Evolutionary conservation across 2,888 invertebrate genomes (phyloP).

Genomic region (Patella caerulea): DNA sequence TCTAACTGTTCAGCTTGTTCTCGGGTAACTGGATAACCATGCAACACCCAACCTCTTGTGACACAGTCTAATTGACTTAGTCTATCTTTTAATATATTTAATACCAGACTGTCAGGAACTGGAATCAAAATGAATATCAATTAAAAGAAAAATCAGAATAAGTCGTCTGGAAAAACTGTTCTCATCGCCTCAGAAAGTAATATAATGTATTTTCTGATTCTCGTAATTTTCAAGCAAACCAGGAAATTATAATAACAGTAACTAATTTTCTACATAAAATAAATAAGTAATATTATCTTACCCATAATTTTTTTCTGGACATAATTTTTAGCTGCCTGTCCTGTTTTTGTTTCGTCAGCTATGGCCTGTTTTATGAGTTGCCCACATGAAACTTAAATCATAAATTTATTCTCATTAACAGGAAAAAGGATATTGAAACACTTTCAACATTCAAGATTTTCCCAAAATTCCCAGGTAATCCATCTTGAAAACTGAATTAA

Average conservation of each 20-base stretch:
- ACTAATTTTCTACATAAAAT: not conserved
- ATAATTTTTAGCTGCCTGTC: slow-evolving; percentile 66
- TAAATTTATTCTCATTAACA: not conserved
- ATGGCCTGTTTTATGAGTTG: slow-evolving; percentile 70
- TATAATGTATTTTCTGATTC: no score
- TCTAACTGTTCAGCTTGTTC: slow-evolving; percentile 70
- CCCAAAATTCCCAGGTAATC: no score
- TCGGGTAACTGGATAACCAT: slow-evolving; percentile 68
- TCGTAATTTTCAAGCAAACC: no score
- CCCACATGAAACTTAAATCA: slow-evolving; percentile 65
- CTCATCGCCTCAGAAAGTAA: no score
- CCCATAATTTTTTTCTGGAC: slow-evolving; percentile 65
- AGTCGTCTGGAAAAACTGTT: no score
- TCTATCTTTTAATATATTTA: slow-evolving; percentile 66
- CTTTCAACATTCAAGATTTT: no score
- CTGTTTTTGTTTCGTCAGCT: slow-evolving; percentile 66
- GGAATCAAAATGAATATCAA: slow-evolving; percentile 13
- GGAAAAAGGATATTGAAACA: no score
- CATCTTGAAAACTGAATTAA: no score
- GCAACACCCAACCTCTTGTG: slow-evolving; percentile 71
- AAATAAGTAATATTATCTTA: slow-evolving; percentile 40
- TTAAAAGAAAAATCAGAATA: not conserved
- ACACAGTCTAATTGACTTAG: slow-evolving; percentile 69
- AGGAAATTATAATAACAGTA: no score
- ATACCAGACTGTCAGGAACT: slow-evolving; percentile 70